These are phyloP conservation scores for Loxodonta africana DNA, from an alignment of 2,113 vertebrate species.

Conservation along the genomic window DNA sequence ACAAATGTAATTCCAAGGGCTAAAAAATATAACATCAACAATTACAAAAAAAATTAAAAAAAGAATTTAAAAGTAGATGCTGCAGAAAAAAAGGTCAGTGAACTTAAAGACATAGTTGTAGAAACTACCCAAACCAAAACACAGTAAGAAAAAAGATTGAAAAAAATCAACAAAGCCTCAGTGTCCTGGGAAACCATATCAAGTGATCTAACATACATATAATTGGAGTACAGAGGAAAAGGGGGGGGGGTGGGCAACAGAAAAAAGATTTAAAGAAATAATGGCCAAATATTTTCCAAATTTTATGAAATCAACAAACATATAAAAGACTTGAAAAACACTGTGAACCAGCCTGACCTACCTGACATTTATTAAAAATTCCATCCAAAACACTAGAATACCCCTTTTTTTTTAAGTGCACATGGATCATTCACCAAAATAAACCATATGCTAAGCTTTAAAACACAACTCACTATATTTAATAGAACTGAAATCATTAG, in stretches of 20 bases:
- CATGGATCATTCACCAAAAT: neutral
- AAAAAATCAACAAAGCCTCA: neutral
- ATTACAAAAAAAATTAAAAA: neutral
- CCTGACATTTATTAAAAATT: no score
- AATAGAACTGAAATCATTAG: neutral
- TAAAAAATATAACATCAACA: neutral
- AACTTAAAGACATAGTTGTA: neutral
- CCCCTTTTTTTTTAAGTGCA: neutral
- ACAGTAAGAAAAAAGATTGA: neutral
- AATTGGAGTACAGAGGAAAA: no score
- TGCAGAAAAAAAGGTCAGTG: neutral
- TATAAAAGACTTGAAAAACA: neutral
- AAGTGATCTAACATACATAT: neutral
- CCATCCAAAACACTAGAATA: neutral
- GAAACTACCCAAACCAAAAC: neutral
- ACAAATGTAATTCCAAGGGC: neutral
- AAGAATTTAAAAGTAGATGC: neutral
- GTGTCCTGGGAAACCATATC: neutral
- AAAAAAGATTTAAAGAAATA: neutral
- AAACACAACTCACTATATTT: neutral
- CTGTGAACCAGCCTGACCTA: neutral
- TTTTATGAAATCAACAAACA: neutral
- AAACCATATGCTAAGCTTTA: neutral
- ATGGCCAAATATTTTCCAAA: neutral
- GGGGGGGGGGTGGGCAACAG: neutral